Percentiles rank a stretch among this genome's conserved stretches.
These are phyloP conservation scores for Hipparchia sbordonii DNA, from an alignment of 2,888 invertebrate genomes.

Conservation along the genomic window DNA sequence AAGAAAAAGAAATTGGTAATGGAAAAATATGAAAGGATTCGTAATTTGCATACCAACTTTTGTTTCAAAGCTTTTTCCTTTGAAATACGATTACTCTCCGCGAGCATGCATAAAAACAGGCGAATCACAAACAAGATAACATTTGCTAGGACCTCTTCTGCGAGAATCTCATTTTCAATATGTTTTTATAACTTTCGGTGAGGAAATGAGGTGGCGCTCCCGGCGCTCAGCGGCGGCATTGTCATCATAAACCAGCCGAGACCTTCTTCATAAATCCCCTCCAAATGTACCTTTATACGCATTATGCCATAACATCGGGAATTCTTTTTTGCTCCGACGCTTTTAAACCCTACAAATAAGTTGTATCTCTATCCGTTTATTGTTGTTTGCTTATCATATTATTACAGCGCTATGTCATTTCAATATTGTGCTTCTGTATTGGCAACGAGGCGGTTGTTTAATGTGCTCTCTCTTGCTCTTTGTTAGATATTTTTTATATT, in stretches of 20 bases:
- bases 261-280: slow-evolving; percentile 78
- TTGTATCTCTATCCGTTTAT: slow-evolving; percentile 50
- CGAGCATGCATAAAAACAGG: slow-evolving; percentile 74
- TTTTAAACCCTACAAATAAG: slow-evolving; percentile 70
- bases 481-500: too few relatives aligned
- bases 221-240: slow-evolving; percentile 70
- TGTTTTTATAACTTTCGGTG: slow-evolving; percentile 82
- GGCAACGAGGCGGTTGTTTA: neutral
- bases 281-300: slow-evolving; percentile 80
- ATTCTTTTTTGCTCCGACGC: slow-evolving; percentile 53
- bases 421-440: slow-evolving; percentile 14
- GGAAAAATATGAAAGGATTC: slow-evolving; percentile 18
- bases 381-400: slow-evolving; percentile 39
- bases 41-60: slow-evolving; percentile 31
- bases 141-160: slow-evolving; percentile 72
- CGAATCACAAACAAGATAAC: slow-evolving; percentile 81
- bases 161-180: slow-evolving; percentile 82
- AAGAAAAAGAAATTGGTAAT: neutral
- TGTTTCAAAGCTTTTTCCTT: slow-evolving; percentile 46
- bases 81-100: slow-evolving; percentile 70
- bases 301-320: slow-evolving; percentile 75
- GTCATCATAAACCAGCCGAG: slow-evolving; percentile 80
- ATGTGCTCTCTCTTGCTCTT: neutral
- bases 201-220: slow-evolving; percentile 81
- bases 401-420: slow-evolving; percentile 34